Evolutionary conservation across 2,797 vertebrate genomes (phyloP).

Genomic region (Chaetodon trifasciatus): DNA sequence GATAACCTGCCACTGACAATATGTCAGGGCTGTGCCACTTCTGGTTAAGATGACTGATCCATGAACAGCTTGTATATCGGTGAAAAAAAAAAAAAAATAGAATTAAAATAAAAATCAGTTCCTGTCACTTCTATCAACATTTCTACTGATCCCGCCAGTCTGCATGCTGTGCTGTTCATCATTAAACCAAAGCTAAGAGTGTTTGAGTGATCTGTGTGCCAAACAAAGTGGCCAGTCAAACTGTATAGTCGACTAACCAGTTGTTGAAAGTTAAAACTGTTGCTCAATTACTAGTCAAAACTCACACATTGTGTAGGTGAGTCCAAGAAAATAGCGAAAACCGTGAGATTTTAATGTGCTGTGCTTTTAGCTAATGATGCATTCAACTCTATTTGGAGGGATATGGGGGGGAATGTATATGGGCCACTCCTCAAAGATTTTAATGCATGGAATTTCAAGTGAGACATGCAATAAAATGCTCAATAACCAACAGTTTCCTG

Average conservation of each 20-base stretch:
- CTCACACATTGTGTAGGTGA: not conserved
- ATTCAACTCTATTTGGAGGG: constrained; percentile 2
- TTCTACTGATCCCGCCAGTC: constrained; percentile 15
- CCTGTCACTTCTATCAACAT: not conserved
- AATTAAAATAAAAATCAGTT: too few relatives aligned
- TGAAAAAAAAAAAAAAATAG: constrained; percentile 22
- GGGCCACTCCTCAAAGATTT: constrained; percentile 23
- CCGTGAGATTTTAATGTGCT: not conserved
- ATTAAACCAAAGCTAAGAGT: constrained; percentile 33
- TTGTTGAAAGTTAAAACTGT: not conserved
- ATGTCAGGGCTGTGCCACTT: constrained; percentile 49
- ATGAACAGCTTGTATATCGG: constrained; percentile 32
- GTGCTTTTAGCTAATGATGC: not conserved
- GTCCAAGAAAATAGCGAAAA: constrained; percentile 11
- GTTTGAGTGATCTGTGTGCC: not conserved
- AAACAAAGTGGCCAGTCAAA: constrained; percentile 17
- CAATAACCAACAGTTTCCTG: constrained; percentile 43
- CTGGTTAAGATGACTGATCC: constrained; percentile 50
- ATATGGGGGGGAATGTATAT: not conserved
- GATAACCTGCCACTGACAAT: constrained; percentile 59
- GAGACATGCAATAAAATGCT: constrained; percentile 47
- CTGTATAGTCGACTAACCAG: not conserved
- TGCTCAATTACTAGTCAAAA: not conserved
- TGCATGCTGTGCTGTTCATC: constrained; percentile 22
- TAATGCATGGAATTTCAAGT: constrained; percentile 33